A percentile compares a stretch with the other conserved stretches of the same genome.
Conservation (phyloP, 2,113 vertebrate genomes). For the Cairina moschata region DNA sequence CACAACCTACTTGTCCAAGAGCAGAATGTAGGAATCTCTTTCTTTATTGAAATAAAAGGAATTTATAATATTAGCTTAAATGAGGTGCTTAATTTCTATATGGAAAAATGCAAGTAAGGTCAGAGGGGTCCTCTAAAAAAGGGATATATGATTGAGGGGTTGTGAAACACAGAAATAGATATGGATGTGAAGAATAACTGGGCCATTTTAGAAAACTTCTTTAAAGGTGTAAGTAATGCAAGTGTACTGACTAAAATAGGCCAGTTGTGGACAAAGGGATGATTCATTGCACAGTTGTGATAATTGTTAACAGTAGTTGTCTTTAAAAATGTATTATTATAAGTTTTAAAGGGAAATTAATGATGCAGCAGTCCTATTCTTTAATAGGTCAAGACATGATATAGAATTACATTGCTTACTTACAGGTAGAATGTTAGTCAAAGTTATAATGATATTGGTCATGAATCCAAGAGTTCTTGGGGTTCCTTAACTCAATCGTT, state of each 20-base stretch:
- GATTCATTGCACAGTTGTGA: not conserved
- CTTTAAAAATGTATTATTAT: conserved; percentile 36
- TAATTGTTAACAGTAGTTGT: not conserved
- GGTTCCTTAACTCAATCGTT: not conserved
- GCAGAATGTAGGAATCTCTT: not conserved
- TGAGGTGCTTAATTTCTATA: not conserved
- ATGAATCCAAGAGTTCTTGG: not conserved
- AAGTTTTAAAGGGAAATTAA: conserved; percentile 26
- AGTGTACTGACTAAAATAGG: not conserved
- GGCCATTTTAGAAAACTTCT: not conserved
- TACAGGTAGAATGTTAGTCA: not conserved
- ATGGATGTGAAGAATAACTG: not conserved
- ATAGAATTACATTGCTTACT: not conserved
- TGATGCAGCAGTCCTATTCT: conserved; percentile 15
- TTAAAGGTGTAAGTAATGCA: not conserved
- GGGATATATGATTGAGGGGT: not conserved
- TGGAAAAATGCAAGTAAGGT: not conserved
- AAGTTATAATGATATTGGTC: not conserved
- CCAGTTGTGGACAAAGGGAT: not conserved
- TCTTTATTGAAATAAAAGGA: not conserved
- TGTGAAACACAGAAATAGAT: not conserved
- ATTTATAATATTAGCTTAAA: not conserved
- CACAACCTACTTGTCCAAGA: not conserved
- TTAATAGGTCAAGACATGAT: conserved; percentile 49
- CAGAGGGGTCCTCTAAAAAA: not conserved